Evolutionary conservation across 2,888 invertebrate species (phyloP).

Genomic region (Acleris laterana): DNA sequence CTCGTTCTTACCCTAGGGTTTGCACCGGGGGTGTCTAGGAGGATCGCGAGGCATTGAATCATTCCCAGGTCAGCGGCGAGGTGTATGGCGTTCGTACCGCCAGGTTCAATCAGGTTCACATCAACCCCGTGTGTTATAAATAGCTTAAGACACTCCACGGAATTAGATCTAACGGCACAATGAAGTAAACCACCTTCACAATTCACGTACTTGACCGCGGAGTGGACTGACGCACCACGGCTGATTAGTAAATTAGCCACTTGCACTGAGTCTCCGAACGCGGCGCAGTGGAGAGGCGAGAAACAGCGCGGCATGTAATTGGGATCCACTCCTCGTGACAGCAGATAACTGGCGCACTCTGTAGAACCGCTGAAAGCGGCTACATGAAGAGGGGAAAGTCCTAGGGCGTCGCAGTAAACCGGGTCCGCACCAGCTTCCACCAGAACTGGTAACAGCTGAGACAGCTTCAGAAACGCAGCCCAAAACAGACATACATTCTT

Average conservation of each 20-base stretch:
- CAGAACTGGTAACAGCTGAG: slow-evolving; percentile 86
- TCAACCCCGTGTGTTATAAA: slow-evolving; percentile 90
- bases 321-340: slow-evolving; percentile 87
- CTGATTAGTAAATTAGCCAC: slow-evolving; percentile 91
- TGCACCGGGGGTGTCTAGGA: slow-evolving; percentile 89
- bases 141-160: slow-evolving; percentile 90
- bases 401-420: slow-evolving; percentile 88
- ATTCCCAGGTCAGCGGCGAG: slow-evolving; percentile 92
- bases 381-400: slow-evolving; percentile 90
- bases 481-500: slow-evolving; percentile 89
- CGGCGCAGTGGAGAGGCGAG: slow-evolving; percentile 94
- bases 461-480: slow-evolving; percentile 89
- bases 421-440: slow-evolving; percentile 88
- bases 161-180: slow-evolving; percentile 93
- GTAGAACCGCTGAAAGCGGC: slow-evolving; percentile 91
- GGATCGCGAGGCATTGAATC: slow-evolving; percentile 88
- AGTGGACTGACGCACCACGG: slow-evolving; percentile 87
- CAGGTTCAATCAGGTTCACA: slow-evolving; percentile 89
- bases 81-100: slow-evolving; percentile 92
- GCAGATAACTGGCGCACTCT: slow-evolving; percentile 87
- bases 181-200: slow-evolving; percentile 92
- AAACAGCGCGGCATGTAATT: slow-evolving; percentile 89
- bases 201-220: slow-evolving; percentile 86
- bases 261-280: slow-evolving; percentile 93
- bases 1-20: slow-evolving; percentile 89